Conservation (phyloP, 2,797 vertebrate species). For the Mus caroli region DNA sequence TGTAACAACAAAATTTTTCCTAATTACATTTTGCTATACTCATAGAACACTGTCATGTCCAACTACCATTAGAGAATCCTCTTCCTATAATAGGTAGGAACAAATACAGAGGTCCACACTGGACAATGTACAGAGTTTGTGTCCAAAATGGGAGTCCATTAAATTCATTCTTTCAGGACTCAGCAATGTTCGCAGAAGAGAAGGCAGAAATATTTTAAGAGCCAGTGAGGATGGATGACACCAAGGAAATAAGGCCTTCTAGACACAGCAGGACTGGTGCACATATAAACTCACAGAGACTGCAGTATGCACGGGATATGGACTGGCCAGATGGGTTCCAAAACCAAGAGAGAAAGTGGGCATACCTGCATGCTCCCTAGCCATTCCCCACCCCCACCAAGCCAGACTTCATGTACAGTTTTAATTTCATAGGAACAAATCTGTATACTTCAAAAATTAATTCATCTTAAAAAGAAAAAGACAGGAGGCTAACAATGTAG, state of each 20-base stretch:
- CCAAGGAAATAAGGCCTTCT: not conserved
- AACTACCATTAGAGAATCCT: not conserved
- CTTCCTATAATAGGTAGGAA: not conserved
- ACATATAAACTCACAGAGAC: no score
- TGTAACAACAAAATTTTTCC: not conserved
- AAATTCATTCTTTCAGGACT: no score
- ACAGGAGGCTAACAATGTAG: not conserved
- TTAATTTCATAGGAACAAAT: conserved; percentile 4
- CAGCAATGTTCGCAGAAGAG: not conserved
- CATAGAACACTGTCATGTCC: not conserved
- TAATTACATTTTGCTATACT: not conserved
- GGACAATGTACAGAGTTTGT: no score
- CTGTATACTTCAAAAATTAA: conserved; percentile 2
- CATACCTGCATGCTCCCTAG: not conserved
- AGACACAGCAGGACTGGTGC: not conserved
- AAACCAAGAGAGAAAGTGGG: no score
- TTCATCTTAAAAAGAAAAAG: not conserved
- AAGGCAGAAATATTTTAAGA: not conserved
- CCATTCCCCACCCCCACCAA: not conserved
- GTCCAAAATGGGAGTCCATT: not conserved
- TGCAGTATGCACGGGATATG: not conserved
- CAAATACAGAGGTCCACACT: not conserved
- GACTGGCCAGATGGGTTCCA: not conserved
- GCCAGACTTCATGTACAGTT: not conserved
- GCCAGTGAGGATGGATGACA: not conserved